Base-by-base conservation (phyloP, 2,888 invertebrate species). In the Trachelus stipa region DNA sequence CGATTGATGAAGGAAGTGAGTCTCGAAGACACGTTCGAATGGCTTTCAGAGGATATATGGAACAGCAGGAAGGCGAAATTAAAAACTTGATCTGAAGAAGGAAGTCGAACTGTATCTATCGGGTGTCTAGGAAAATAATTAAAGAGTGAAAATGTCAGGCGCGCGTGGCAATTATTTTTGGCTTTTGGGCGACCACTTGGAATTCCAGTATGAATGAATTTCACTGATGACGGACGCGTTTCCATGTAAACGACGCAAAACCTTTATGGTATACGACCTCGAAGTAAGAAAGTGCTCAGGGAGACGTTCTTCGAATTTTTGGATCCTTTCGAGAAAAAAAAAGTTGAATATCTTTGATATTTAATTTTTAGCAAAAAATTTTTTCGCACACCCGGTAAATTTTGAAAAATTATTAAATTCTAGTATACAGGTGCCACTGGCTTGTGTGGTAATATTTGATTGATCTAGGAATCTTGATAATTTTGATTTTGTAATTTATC, bases 51-150 rank as follows among this genome's bases (percentile, higher is more conserved):
- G 78, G 56, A 79, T 81, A 82, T 81, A 83, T 82, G 84, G 83
- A 84, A 76, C 83, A 82, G 77, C 85, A 85, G 85, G 82, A 85
- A 84, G 82, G 80, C 80, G 81, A 76, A 83, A 81, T 81, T 80
- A 84, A 23, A 84, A 86, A 87, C 84, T 83, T 81, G 85, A 88
- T 87, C 85, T 79, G 81, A 80, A 83, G 74, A 79, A 56, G 56
- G 56, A 56, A 56, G 56, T 23, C 56, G 56, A 56, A 23, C 56
- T 9, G 56, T 9, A 9, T 23, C 56, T 56, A 6, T 23, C 23
- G 23, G 23, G 56, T 56, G 56, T 56, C 6, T 56, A 56, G 56
- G 56, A 56, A 56, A 56, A 56, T 56, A 56, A 56, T 15, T 56
- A 23, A 23, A 56, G 9, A 56, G 56, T 23, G 56, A 56, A 56